Percentiles rank a stretch among this genome's conserved stretches.
Evolutionary conservation across 2,113 vertebrate genomes (phyloP).

Genomic region (Prunella fulvescens): DNA sequence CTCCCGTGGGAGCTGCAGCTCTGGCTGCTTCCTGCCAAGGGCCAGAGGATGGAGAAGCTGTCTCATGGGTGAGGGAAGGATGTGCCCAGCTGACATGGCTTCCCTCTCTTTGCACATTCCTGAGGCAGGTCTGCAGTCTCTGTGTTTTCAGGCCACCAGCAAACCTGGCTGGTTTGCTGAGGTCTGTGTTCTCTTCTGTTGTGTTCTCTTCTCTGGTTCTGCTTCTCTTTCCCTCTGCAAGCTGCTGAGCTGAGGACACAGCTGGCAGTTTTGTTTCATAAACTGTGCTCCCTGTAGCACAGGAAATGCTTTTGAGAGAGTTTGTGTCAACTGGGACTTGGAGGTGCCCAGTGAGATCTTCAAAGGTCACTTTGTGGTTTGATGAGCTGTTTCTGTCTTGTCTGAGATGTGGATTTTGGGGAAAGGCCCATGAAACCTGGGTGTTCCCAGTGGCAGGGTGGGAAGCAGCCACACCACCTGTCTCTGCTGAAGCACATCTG

Average conservation of each 20-base stretch:
- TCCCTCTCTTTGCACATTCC: neutral
- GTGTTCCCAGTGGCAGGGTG: neutral
- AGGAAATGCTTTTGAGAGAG: neutral
- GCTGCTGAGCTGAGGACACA: neutral
- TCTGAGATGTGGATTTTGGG: neutral
- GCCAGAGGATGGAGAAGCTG: neutral
- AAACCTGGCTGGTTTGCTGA: neutral
- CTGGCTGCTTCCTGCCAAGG: neutral
- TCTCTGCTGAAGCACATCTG: neutral
- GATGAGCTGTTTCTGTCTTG: neutral
- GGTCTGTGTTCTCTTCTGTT: neutral
- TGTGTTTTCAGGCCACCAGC: neutral
- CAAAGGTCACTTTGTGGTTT: neutral
- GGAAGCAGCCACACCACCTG: neutral
- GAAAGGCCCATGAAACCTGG: accelerated
- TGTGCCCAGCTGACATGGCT: neutral
- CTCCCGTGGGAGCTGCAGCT: neutral
- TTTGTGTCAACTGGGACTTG: neutral
- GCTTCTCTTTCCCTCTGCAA: neutral
- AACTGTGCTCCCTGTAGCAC: neutral
- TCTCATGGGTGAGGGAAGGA: neutral
- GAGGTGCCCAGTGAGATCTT: neutral
- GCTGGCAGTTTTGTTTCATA: neutral
- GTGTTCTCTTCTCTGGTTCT: neutral
- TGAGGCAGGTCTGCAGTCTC: neutral